Base-by-base conservation (phyloP, 2,797 vertebrate species). In the Parauchenoglanis punctatus region DNA sequence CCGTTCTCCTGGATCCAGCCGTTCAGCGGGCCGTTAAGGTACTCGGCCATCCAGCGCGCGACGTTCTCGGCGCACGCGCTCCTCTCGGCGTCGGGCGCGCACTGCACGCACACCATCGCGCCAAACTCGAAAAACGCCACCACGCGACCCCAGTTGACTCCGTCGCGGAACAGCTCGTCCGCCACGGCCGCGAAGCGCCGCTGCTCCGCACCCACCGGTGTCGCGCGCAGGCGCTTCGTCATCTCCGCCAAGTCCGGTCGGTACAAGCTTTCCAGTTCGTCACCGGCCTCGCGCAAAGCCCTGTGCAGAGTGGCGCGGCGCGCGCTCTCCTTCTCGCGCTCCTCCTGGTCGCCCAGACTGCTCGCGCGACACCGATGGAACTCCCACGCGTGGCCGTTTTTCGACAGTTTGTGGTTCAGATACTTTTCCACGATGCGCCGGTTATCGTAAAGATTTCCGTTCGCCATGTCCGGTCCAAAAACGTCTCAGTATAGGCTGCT, bases 91-190 rank as follows among this genome's bases (percentile, higher is more conserved):
- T 97, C 96, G 92, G 73, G 25, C 11, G 96, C 97, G 91, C 98
- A 98, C 94, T 99, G 98, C 91, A 96, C 97, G 25, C 98, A 99
- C 96, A 99, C 96, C 54, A 97, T 97, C 7, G 98, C 97, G 7
- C 99, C 99, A 59, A 99, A 99, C 95, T 99, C 99, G 87, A 99
- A 98, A 96, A 99, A 99, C 81, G 99, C 99, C 92, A 99, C 97
- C 70, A 99, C 98, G 89, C 99, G 96, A 86, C 99, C 99, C 99
- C 99, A 99, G 95, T 99, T 99, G 88, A 99, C 97, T 7, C 98
- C 99, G 23, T 99, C 98, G 94, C 97, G 97, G 95, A 99, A 99
- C 92, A 99, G 97, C 94, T 99, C 98, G 91, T 99, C 97, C 89
- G 98, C 97, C 92, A 99, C 99, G 3, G 98, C 96, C 87, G 97